Base-by-base conservation (phyloP, 2,797 vertebrate genomes). In the Buceros bicornis region DNA sequence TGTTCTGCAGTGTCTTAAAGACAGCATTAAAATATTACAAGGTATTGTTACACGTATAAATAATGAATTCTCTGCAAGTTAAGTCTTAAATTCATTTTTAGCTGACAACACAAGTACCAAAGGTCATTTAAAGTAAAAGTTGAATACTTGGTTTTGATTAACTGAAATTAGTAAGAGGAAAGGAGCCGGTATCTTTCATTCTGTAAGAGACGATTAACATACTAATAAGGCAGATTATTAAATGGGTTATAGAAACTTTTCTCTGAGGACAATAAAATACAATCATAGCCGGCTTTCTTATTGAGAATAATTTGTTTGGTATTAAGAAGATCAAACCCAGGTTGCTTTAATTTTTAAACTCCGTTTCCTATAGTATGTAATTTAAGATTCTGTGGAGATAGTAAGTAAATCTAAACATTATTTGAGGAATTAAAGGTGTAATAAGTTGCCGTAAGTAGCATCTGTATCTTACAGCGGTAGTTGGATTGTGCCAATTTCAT, bases 21-120 rank as follows among this genome's bases (percentile, higher is more conserved):
- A 40, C 74, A 88, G 21, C 15, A 31, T 50, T 61, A 80, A 67
- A 71, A 37, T 62, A 56, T 86, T 92, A 54, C 48, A 69, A 35
- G 31, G 24, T 87, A 29, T 84, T 86, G 70, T 95, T 79, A 65
- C 45, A 79, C 64, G 37, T 61, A 87, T 54, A 87, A 67, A 89
- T 78, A 95, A 70, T 62, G 54, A 69, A 51, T 79, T 69, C 33
- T 96, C 57, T 45, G 71, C 78, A 92, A 73, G 83, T 91, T 84
- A 87, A 78, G 93, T 66, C 53, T 89, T 82, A 95, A 94, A 86
- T 95, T 82, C 51, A 53, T 93, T 96, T 94, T 95, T 84, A 77
- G 29, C 43, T 74, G 57, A 57, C 65, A 90, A 42, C 53, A 74
- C 15, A 45, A 91, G 29, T 97, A 95, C 29, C 62, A 89, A 72